phyloP scores from a whole-genome alignment of 2,113 vertebrate genomes.

The Oreocharis arfaki region DNA sequence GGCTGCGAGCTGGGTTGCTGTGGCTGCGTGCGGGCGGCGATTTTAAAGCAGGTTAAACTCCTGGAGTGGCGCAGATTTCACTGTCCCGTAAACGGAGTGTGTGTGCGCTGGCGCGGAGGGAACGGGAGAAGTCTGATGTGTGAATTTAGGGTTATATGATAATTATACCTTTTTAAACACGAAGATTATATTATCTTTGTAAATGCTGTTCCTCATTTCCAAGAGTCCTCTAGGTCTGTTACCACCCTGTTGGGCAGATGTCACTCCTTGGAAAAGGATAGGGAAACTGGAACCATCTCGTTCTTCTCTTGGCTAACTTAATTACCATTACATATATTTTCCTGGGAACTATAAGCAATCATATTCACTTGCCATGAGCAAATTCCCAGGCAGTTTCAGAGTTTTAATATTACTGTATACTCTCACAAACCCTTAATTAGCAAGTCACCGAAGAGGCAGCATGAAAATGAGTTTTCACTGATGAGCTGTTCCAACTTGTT shows the following conservation, averaged over 20 bases:
- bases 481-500: constrained; percentile 69
- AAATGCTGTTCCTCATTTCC: background rate
- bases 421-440: constrained; percentile 30
- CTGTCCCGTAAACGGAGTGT: background rate
- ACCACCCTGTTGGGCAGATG: background rate
- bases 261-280: background rate
- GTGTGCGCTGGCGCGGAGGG: rapidly evolving
- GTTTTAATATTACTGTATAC: background rate
- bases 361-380: background rate
- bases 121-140: background rate
- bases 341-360: constrained; percentile 10
- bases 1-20: rapidly evolving
- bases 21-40: background rate
- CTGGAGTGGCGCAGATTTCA: rapidly evolving
- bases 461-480: constrained; percentile 25
- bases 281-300: constrained; percentile 13
- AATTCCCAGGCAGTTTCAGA: constrained; percentile 10
- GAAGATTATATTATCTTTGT: background rate
- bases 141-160: background rate
- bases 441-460: background rate
- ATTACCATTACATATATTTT: constrained; percentile 46
- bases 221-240: background rate
- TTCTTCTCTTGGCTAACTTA: constrained; percentile 15
- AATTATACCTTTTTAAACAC: too few species aligned
- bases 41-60: background rate